A percentile compares a stretch with the other conserved stretches of the same genome.
phyloP scores from a whole-genome alignment of 1,140 invertebrate species.

The Bombus ignitus region DNA sequence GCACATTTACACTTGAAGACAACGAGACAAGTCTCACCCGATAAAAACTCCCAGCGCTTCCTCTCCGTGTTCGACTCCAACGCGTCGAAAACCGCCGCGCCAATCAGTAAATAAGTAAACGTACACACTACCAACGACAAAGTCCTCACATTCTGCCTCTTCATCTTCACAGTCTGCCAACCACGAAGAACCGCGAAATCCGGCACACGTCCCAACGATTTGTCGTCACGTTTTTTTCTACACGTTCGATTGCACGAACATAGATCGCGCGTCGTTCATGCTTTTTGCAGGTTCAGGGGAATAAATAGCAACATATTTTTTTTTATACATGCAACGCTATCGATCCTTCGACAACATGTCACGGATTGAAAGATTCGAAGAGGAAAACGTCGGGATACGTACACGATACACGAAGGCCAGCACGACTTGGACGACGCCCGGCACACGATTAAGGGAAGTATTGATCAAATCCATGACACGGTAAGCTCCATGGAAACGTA shows the following conservation, averaged over 20 bases:
- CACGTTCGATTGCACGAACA: not conserved
- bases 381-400: slow-evolving; percentile 11
- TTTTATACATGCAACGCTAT: slow-evolving; percentile 22
- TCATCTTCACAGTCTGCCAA: slow-evolving; percentile 84
- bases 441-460: slow-evolving; percentile 50
- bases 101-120: slow-evolving; percentile 98
- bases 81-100: slow-evolving; percentile 99
- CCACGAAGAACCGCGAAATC: not conserved
- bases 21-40: slow-evolving; percentile 84
- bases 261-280: not conserved
- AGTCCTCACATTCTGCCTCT: slow-evolving; percentile 99
- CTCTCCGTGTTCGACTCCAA: slow-evolving; percentile 97
- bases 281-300: not conserved
- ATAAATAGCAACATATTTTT: not conserved
- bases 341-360: slow-evolving; percentile 34
- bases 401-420: slow-evolving; percentile 38
- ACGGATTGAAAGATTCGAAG: not conserved
- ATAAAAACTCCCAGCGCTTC: slow-evolving; percentile 91
- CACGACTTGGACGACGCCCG: slow-evolving; percentile 13
- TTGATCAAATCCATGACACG: slow-evolving; percentile 50
- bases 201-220: not conserved
- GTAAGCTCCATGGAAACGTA: slow-evolving; percentile 43
- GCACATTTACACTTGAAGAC: not conserved
- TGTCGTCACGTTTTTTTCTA: slow-evolving; percentile 4
- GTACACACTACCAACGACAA: slow-evolving; percentile 99